phyloP scores from a whole-genome alignment of 2,888 invertebrate species.

The Apotomis capreana region DNA sequence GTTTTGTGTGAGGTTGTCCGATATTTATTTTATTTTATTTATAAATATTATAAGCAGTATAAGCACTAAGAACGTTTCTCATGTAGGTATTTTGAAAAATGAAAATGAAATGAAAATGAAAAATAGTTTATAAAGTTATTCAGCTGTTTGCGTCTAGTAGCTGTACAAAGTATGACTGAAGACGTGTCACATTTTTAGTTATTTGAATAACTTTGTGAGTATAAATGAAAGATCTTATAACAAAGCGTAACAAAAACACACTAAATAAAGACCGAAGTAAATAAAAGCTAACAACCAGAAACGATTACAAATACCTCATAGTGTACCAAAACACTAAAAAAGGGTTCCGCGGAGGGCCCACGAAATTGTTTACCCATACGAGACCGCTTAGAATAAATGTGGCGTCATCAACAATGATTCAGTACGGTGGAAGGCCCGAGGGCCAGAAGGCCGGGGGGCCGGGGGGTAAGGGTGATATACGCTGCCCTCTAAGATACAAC shows the following conservation, averaged over 20 bases:
- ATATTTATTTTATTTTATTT: too few species aligned
- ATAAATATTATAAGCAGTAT: too few species aligned
- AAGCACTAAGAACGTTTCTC: too few species aligned
- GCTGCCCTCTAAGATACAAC: slow-evolving; percentile 39
- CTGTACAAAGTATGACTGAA: too few species aligned
- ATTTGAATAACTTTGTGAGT: too few species aligned
- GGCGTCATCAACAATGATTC: slow-evolving; percentile 54
- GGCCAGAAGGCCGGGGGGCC: slow-evolving; percentile 34
- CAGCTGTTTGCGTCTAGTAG: too few species aligned
- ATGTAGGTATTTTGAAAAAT: too few species aligned
- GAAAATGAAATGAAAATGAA: too few species aligned
- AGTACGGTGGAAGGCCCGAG: slow-evolving; percentile 45
- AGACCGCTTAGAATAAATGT: slow-evolving; percentile 53
- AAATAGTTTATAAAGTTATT: too few species aligned
- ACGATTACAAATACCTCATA: background rate
- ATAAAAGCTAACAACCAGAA: slow-evolving; percentile 2
- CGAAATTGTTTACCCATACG: slow-evolving; percentile 39
- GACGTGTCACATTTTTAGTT: too few species aligned
- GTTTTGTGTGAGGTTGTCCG: too few species aligned
- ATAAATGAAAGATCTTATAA: too few species aligned
- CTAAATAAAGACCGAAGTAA: background rate
- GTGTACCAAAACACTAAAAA: slow-evolving; percentile 18
- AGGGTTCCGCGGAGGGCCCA: slow-evolving; percentile 14
- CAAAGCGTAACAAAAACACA: background rate
- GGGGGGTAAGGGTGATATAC: slow-evolving; percentile 43